Evolutionary conservation across 2,113 vertebrate species (phyloP).

Genomic region (Tachycineta bicolor): DNA sequence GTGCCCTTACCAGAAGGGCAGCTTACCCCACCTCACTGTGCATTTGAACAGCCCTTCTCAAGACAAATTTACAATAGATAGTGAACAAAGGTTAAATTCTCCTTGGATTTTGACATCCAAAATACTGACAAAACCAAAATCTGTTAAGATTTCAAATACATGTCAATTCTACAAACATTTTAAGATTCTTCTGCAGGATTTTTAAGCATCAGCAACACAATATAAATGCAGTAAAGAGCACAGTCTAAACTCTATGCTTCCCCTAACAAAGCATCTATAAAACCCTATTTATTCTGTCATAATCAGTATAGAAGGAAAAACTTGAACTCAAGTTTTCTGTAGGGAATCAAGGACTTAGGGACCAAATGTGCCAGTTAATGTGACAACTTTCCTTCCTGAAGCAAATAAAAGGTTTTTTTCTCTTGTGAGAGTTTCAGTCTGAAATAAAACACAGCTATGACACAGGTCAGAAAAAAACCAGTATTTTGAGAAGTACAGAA

Average conservation of each 20-base stretch:
- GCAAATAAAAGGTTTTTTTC: conserved; percentile 23
- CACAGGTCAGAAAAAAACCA: not conserved
- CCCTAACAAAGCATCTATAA: not conserved
- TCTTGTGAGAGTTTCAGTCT: not conserved
- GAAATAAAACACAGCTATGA: not conserved
- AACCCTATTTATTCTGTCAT: not conserved
- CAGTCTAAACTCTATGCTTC: not conserved
- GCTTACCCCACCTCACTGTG: not conserved
- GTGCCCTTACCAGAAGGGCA: not conserved
- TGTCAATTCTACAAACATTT: not conserved
- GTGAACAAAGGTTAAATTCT: not conserved
- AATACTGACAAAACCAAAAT: not conserved
- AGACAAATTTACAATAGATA: not conserved
- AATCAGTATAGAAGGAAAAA: not conserved
- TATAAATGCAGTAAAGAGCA: not conserved
- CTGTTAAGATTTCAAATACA: not conserved
- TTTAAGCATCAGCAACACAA: not conserved
- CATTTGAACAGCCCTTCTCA: not conserved
- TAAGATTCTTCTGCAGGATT: not conserved
- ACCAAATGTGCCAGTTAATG: not conserved
- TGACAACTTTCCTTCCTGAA: conserved; percentile 3
- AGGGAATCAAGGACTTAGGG: not conserved
- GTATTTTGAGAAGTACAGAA: not conserved
- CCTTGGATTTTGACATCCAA: not conserved
- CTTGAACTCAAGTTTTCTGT: not conserved